Evolutionary conservation across 2,888 invertebrate genomes (phyloP).

Genomic region (Limulus polyphemus): DNA sequence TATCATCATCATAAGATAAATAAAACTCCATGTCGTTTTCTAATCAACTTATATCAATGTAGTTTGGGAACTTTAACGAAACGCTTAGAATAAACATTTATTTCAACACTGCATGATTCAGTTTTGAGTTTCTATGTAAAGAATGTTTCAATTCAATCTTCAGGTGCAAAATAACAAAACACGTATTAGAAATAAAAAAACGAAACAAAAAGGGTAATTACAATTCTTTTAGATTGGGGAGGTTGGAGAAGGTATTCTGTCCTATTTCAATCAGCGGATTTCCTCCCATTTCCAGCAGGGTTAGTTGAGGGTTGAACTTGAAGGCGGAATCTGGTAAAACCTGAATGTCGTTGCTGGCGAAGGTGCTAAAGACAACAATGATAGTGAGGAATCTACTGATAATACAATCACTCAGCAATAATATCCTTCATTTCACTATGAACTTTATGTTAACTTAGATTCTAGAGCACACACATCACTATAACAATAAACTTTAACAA

Average conservation of each 20-base stretch:
- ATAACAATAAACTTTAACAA: too few relatives aligned
- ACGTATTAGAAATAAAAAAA: not conserved
- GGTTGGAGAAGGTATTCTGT: constrained; percentile 55
- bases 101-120: not conserved
- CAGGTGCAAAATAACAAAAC: too few relatives aligned
- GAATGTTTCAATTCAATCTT: too few relatives aligned
- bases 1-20: too few relatives aligned
- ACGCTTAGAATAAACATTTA: too few relatives aligned
- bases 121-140: not conserved
- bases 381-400: not conserved
- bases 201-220: constrained; percentile 43
- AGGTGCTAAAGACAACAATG: constrained; percentile 46
- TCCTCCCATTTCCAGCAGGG: constrained; percentile 65
- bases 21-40: too few relatives aligned
- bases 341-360: constrained; percentile 69
- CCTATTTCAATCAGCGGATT: constrained; percentile 64
- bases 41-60: too few relatives aligned
- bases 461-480: too few relatives aligned
- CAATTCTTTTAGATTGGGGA: constrained; percentile 66
- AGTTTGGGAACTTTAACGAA: too few relatives aligned
- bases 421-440: too few relatives aligned
- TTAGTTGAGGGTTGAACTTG: constrained; percentile 52
- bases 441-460: too few relatives aligned
- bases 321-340: constrained; percentile 58
- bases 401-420: too few relatives aligned